These are phyloP conservation scores for Chymomyza caudatula DNA, from an alignment of 2,888 invertebrate species.

Conservation along the genomic window DNA sequence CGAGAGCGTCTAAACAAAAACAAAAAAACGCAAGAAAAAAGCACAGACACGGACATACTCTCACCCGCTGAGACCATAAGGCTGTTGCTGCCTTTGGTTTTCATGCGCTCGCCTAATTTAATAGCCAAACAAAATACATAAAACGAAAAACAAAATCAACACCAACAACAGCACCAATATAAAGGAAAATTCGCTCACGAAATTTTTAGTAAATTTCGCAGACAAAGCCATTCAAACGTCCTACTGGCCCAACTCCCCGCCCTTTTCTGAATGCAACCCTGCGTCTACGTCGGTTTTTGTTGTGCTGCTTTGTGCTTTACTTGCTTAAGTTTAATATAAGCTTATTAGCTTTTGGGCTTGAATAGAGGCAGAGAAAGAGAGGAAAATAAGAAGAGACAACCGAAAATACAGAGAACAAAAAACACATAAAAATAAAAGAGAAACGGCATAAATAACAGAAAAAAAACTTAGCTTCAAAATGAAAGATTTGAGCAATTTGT, in stretches of 20 bases:
- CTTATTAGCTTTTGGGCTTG: constrained; percentile 59
- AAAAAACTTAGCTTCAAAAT: constrained; percentile 33
- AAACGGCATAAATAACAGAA: background rate
- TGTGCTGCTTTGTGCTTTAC: constrained; percentile 6
- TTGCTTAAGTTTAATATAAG: constrained; percentile 59
- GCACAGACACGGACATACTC: too few species aligned
- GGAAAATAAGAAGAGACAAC: constrained; percentile 7
- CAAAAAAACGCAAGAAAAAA: too few species aligned
- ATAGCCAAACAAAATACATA: background rate
- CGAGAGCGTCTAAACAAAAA: too few species aligned
- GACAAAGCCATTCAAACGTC: too few species aligned
- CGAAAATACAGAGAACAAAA: too few species aligned
- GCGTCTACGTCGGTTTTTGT: background rate
- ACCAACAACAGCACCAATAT: background rate
- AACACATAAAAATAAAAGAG: constrained; percentile 1
- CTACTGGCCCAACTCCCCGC: background rate
- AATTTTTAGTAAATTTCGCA: background rate
- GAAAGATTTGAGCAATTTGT: constrained; percentile 2
- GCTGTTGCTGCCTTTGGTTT: background rate
- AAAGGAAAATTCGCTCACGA: background rate
- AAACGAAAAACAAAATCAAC: background rate
- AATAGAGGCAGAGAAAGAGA: constrained; percentile 11
- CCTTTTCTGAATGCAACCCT: background rate
- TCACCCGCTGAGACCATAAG: background rate
- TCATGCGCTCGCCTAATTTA: background rate